These are phyloP conservation scores for Lipotes vexillifer DNA, from an alignment of 2,113 vertebrate species.

Conservation along the genomic window DNA sequence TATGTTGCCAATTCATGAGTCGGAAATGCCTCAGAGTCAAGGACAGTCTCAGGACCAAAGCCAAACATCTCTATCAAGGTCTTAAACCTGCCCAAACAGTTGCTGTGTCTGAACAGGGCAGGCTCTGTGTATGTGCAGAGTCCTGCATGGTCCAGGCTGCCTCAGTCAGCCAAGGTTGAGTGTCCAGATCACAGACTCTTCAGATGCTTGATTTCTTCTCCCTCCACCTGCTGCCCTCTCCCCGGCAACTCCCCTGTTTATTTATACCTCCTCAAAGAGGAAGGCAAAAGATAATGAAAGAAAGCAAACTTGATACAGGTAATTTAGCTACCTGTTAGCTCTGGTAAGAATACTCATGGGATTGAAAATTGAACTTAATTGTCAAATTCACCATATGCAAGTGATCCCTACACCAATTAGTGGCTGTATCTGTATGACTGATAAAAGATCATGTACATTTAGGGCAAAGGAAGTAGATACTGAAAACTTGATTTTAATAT, in stretches of 20 bases:
- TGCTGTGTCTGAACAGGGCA: background rate
- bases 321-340: background rate
- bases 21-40: conserved; percentile 11
- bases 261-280: background rate
- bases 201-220: background rate
- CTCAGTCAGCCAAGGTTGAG: background rate
- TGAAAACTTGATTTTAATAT: conserved; percentile 6
- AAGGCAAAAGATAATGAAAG: background rate
- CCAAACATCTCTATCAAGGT: background rate
- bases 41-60: background rate
- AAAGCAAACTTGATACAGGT: background rate
- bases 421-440: background rate
- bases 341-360: conserved; percentile 4
- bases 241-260: background rate
- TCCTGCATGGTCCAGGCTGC: background rate
- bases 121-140: background rate
- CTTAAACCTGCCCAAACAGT: background rate
- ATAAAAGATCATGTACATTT: background rate
- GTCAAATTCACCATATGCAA: background rate
- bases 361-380: conserved; percentile 13
- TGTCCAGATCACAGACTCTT: background rate
- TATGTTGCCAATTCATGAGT: background rate
- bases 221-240: background rate
- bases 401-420: background rate
- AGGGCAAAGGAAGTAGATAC: background rate